Base-by-base conservation (phyloP, 2,797 vertebrate species). In the Merluccius polli region DNA sequence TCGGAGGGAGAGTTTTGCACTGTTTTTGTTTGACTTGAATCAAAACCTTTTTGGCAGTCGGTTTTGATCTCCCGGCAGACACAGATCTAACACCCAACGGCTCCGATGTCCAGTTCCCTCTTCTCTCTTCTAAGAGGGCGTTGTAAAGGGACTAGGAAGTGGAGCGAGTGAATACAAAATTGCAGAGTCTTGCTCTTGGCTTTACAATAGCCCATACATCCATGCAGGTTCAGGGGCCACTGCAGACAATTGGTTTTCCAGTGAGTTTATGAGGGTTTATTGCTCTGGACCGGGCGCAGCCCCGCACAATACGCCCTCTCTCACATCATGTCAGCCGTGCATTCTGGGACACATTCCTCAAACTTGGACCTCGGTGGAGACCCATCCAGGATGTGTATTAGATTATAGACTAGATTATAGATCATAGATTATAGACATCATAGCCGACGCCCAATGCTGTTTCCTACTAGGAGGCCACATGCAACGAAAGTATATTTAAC, bases 261-360 rank as follows among this genome's bases (percentile, higher is more conserved):
- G 18, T 35, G 70, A 30, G 70, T 76, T 16, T 16, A 31, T 41
- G n/a, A 59, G n/a, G 52, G n/a, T 38, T 65, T 11, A 71, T 71
- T 9, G 27, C 72, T 71, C 72, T 75, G 78, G 72, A 81, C 81
- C 38, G 3, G 3, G n/a, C 2, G 18, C 30, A 27, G 74, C 72
- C 38, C 10, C 32, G 63, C 36, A 33, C 71, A 84, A 79, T 76
- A 74, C 78, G 71, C 76, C 82, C 77, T 48, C 77, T 82, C 77
- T 65, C 77, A 75, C 52, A 81, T 76, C 73, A 77, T 77, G 79
- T 85, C 85, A 83, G 80, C 72, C 79, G 2, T 76, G 82, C 75
- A 70, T 59, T 71, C 75, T 48, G 31, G 86, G 83, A 84, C 84
- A 82, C 81, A 86, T 89, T 89, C 73, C 79, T 79, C 41, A 72